Base-by-base conservation (phyloP, 2,113 vertebrate genomes). In the Galemys pyrenaicus region DNA sequence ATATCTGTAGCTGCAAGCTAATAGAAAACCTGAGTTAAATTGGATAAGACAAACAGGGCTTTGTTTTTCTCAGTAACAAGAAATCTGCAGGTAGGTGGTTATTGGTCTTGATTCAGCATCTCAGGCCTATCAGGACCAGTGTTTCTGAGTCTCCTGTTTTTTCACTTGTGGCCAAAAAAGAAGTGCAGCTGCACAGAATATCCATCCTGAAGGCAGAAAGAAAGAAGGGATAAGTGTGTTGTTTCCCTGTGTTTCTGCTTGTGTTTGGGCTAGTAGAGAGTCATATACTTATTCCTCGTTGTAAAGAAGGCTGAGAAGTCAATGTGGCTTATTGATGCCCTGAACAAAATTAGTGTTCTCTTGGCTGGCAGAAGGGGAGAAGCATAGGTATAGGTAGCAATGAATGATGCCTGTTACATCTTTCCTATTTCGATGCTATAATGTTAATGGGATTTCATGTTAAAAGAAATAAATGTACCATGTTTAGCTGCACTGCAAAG, bases 1-100 rank as follows among this genome's bases (percentile, higher is more conserved):
- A 28, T 94, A 44, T 92, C 89, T 87, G 73, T 32, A 90, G 26
- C 16, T 92, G 15, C 11, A 70, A 56, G 19, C 62, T 82, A 78
- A 30, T 74, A 68, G 83, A 80, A 91, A 73, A 39, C 12, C 44
- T 11, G 26, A 46, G 28, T 89, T 71, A 49, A 81, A 94, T 49
- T 73, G 65, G 56, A 32, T 77, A 46, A 68, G 62, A 54, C 7
- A 71, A 30, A 12, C 3, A 65, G 22, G n/a, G 30, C 13, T 89
- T 93, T 11, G 17, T 85, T 92, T 91, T 91, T 70, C 44, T 62
- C 78, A 70, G 71, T 78, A 58, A 87, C 4, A 78, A 75, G 65
- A 94, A 83, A 32, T 82, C 56, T 70, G 11, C 17, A 73, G 39
- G 28, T 70, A 22, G 51, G 35, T 68, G 35, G 15, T 79, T 75